Base-by-base conservation (phyloP, 2,888 invertebrate genomes). In the Caenorhabditis macrosperma region DNA sequence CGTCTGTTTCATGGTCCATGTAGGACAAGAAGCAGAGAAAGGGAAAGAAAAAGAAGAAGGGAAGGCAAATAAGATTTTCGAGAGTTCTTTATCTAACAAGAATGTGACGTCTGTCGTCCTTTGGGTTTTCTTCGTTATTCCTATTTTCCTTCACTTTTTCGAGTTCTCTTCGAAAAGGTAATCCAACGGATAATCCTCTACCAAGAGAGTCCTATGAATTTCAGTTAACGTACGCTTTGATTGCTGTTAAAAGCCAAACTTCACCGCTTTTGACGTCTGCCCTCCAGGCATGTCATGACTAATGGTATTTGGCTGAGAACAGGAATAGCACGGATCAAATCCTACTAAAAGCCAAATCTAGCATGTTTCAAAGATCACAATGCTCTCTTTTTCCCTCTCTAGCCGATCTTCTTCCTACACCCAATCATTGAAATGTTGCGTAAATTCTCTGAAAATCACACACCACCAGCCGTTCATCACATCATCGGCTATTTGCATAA, bases 1-100 rank as follows among this genome's bases (percentile, higher is more conserved):
- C 71, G 61, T 71, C 71, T 61, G 71, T 71, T 71, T 71, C 61
- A 71, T 71, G 71, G 71, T 71, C 71, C 71, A 71, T 71, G 44
- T 61, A 61, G 55, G 61, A 71, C 54, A 54, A 50, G 68, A 20
- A 10, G 38, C 17, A 67, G 22, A 30, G 20, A 52, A 35, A 60
- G 24, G 33, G 28, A 44, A 41, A 48, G 33, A 46, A 46, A 67
- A n/a, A n/a, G n/a, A n/a, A n/a, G n/a, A n/a, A n/a, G n/a, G n/a
- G 15, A 71, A 71, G 54, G 71, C 71, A 71, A 71, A 71, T 71
- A 71, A 71, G 71, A 71, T 71, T 71, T 71, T 71, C 61, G 60
- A 71, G 71, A 71, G 71, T 71, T 71, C 61, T 71, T 71, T 64
- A 64, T 72, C 72, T 63, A 30, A 10, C 12, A 72, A 50, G 52